Evolutionary conservation across 2,888 invertebrate genomes (phyloP).

Genomic region (Clusia tigrina): DNA sequence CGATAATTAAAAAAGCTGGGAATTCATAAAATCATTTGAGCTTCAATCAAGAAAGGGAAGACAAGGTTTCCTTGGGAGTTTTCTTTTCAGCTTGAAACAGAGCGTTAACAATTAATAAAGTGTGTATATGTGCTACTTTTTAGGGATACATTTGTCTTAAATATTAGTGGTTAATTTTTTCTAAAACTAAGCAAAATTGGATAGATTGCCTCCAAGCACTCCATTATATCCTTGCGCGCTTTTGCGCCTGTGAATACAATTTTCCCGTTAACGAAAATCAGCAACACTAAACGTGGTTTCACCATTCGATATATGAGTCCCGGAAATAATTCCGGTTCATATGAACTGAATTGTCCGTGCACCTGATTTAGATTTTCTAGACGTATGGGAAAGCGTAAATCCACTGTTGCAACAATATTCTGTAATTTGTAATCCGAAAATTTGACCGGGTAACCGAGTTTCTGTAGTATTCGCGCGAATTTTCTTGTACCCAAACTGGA

Average conservation of each 20-base stretch:
- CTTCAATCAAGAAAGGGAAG: too few relatives aligned
- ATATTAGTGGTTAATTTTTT: conserved; percentile 69
- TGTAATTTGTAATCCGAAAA: conserved; percentile 81
- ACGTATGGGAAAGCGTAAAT: conserved; percentile 77
- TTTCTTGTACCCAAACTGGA: conserved; percentile 80
- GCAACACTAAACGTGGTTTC: conserved; percentile 90
- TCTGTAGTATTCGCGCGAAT: conserved; percentile 83
- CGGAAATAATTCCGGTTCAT: conserved; percentile 98
- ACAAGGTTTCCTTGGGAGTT: too few relatives aligned
- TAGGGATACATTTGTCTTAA: too few relatives aligned
- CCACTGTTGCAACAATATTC: conserved; percentile 80
- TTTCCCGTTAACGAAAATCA: conserved; percentile 99
- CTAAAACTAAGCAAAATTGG: conserved; percentile 93
- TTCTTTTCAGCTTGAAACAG: background rate
- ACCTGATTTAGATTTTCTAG: conserved; percentile 77
- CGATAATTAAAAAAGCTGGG: too few relatives aligned
- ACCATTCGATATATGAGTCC: conserved; percentile 99
- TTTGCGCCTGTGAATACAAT: conserved; percentile 95
- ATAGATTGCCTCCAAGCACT: conserved; percentile 93
- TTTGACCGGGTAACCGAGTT: conserved; percentile 79
- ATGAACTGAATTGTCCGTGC: conserved; percentile 82
- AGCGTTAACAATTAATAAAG: too few relatives aligned
- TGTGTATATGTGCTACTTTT: too few relatives aligned
- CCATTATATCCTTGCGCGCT: conserved; percentile 87
- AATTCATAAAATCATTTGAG: too few relatives aligned